Evolutionary conservation across 2,888 invertebrate species (phyloP), one percentile per base, ranked within the genome.

Genomic region (Ecliptopera silaceata): DNA sequence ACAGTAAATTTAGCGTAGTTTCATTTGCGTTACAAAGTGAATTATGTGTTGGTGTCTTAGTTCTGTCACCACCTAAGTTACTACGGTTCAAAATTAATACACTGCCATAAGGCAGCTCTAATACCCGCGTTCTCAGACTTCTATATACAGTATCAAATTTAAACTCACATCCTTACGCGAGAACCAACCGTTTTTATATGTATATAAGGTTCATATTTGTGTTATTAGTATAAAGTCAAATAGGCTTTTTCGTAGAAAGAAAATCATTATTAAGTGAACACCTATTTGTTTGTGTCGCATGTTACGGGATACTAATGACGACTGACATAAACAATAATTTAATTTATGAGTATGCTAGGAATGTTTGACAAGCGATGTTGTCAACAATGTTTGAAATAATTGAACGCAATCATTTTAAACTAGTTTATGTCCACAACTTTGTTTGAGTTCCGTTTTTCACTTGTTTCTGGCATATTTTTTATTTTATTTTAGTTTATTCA

Each of bases 81-180:
- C 90, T 86, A 88, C 88, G 90, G 90, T 90, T 89, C 89, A 90
- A 89, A 91, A 91, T 91, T 90, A 90, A 91, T 91, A 90, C 90
- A 89, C 82, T 86, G 83, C 89, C 88, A 90, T 91, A 91, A 90
- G 89, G 88, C 86, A 83, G 77, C 85, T 83, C 82, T 85, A 89
- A 90, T 88, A 86, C 88, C 82, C 75, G 73, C 76, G 76, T 73
- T 73, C 77, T 74, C 72, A 82, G 79, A 82, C 84, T 84, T 78
- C 83, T 86, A 86, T 85, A 84, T 78, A 77, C 84, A 74, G 85
- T 84, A 84, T 88, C 90, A 89, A 88, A 87, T 86, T 88, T 86
- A 80, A 75, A 74, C 61, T 65, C 60, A 31, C 10, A 11, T 6
- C n/a, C 11, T 0, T 74, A 75, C 31, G 5, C 53, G 11, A 82